Conservation (phyloP, 2,888 invertebrate species). For the Pammene fasciana region DNA sequence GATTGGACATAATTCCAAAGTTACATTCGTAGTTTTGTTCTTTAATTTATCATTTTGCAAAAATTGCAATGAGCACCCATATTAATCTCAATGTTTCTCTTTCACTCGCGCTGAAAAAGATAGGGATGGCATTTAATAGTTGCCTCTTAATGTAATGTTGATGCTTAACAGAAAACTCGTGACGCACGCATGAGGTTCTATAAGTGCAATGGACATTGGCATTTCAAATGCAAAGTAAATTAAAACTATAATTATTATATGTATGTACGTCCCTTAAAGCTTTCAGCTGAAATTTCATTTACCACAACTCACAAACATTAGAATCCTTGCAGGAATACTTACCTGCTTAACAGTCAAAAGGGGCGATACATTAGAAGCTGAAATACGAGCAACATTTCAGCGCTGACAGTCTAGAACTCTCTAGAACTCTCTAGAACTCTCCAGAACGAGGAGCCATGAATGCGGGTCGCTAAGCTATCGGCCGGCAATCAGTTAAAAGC, state of each 20-base stretch:
- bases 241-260: neutral
- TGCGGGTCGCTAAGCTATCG: slow-evolving; percentile 47
- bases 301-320: neutral
- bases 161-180: too few species aligned
- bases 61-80: too few species aligned
- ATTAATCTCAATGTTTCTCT: too few species aligned
- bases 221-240: too few species aligned
- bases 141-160: too few species aligned
- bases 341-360: slow-evolving; percentile 20
- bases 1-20: too few species aligned
- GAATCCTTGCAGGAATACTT: neutral
- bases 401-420: slow-evolving; percentile 10
- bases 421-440: neutral
- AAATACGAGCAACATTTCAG: slow-evolving; percentile 20
- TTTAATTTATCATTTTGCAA: too few species aligned
- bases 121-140: too few species aligned
- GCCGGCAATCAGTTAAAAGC: slow-evolving; percentile 62
- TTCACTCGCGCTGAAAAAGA: too few species aligned
- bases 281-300: neutral
- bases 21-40: too few species aligned
- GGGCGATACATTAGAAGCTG: slow-evolving; percentile 5
- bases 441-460: slow-evolving; percentile 20
- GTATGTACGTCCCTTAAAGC: neutral
- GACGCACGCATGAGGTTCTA: too few species aligned
- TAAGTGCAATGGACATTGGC: too few species aligned